Base-by-base conservation (phyloP, 2,113 vertebrate species). In the Mastomys natalensis region DNA sequence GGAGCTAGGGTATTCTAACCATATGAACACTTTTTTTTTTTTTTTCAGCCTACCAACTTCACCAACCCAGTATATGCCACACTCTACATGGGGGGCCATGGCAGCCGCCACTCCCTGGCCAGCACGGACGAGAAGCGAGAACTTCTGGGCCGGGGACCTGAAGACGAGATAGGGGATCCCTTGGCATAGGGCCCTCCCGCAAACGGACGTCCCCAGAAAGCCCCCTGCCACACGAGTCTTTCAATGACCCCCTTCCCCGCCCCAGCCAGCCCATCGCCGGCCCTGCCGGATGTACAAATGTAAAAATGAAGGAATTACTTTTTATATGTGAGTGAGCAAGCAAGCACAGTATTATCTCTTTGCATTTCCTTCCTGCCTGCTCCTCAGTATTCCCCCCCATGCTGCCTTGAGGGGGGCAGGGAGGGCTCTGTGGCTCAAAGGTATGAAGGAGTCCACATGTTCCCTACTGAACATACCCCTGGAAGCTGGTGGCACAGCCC, bases 251-350 rank as follows among this genome's bases (percentile, higher is more conserved):
- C 98, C 95, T 40, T 37, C 21, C 93, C 51, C 90, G 93, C 94
- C 53, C 90, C 95, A 90, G 95, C 86, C 64, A 70, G 86, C 91
- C 95, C 96, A 66, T 97, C 77, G 73, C 95, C 40, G 80, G 97
- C 95, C 68, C 77, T 90, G 98, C 99, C 98, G 98, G 98, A 98
- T 99, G 99, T 99, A 99, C 98, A 99, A 99, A 99, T 99, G 99
- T 99, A 99, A 99, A 99, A 99, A 99, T 99, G 99, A 99, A 99
- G 99, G 99, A 99, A 98, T 98, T 99, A 99, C 99, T 97, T 99
- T 99, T 99, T 99, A 99, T 99, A 99, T 99, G 99, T 99, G 99
- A 99, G 99, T 37, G 98, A 98, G 95, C 97, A 92, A 97, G 97
- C 81, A 93, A 97, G 97, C 99, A 97, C 97, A 99, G 99, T 99